Evolutionary conservation across 2,113 vertebrate species (phyloP).

Genomic region (Corythaeola cristata): DNA sequence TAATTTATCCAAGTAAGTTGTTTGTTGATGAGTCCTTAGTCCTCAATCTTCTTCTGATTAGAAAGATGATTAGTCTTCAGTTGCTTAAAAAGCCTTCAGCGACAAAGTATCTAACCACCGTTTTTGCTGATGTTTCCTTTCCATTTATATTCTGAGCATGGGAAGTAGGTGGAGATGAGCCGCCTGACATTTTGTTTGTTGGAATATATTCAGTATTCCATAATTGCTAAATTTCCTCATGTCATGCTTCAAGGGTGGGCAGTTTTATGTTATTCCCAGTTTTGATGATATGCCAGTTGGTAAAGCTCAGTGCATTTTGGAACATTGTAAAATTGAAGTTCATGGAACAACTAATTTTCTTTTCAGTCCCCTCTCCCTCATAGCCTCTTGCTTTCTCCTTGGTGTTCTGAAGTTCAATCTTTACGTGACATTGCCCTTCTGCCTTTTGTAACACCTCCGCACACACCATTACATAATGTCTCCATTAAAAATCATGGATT

Average conservation of each 20-base stretch:
- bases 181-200: slow-evolving; percentile 40
- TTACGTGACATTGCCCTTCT: not conserved
- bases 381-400: not conserved
- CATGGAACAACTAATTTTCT: slow-evolving; percentile 17
- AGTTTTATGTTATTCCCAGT: slow-evolving; percentile 43
- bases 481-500: not conserved
- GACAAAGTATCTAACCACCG: not conserved
- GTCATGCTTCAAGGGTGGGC: slow-evolving; percentile 28
- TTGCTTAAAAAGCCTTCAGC: slow-evolving; percentile 40
- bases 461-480: not conserved
- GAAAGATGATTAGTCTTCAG: slow-evolving; percentile 53
- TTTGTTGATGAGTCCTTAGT: slow-evolving; percentile 54
- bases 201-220: slow-evolving; percentile 37
- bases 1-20: slow-evolving; percentile 62
- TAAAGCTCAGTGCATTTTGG: slow-evolving; percentile 25
- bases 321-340: not conserved
- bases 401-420: not conserved
- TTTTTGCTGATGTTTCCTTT: slow-evolving; percentile 7
- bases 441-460: not conserved
- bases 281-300: slow-evolving; percentile 23
- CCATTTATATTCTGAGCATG: slow-evolving; percentile 37
- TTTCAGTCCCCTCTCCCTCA: slow-evolving; percentile 3
- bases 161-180: slow-evolving; percentile 11
- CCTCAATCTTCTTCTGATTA: slow-evolving; percentile 66
- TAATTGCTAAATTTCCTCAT: slow-evolving; percentile 48